Conservation (phyloP, 1,140 invertebrate genomes). For the Mactra quadrangularis region DNA sequence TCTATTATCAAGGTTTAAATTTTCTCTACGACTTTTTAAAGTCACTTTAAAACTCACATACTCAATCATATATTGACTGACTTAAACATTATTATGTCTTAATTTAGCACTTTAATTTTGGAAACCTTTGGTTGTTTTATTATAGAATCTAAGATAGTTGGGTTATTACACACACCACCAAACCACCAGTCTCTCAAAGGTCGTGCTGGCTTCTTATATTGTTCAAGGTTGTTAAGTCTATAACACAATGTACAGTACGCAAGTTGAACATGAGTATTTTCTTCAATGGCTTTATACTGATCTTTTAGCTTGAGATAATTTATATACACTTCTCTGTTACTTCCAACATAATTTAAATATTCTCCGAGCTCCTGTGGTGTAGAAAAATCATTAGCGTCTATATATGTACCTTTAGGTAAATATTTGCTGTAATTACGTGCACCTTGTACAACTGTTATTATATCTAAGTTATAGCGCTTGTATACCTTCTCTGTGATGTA, state of each 20-base stretch:
- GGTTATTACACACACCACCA: too few species aligned
- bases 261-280: background rate
- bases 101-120: too few species aligned
- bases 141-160: too few species aligned
- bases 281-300: background rate
- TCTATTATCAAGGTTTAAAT: too few species aligned
- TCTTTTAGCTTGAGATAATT: background rate
- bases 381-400: constrained; percentile 14
- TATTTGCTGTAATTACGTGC: background rate
- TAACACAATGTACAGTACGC: constrained; percentile 1
- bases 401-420: constrained; percentile 21
- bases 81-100: too few species aligned
- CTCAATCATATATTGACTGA: too few species aligned
- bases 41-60: too few species aligned
- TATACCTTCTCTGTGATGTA: constrained; percentile 99
- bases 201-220: background rate
- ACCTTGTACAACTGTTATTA: constrained; percentile 19
- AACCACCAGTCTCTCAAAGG: background rate
- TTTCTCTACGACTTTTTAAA: too few species aligned
- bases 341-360: background rate
- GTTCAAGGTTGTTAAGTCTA: background rate
- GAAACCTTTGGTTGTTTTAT: too few species aligned
- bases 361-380: background rate
- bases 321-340: background rate
- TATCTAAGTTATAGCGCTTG: constrained; percentile 27